A percentile compares a stretch with the other conserved stretches of the same genome.
Evolutionary conservation across 2,113 vertebrate genomes (phyloP).

Genomic region (Carassius auratus): DNA sequence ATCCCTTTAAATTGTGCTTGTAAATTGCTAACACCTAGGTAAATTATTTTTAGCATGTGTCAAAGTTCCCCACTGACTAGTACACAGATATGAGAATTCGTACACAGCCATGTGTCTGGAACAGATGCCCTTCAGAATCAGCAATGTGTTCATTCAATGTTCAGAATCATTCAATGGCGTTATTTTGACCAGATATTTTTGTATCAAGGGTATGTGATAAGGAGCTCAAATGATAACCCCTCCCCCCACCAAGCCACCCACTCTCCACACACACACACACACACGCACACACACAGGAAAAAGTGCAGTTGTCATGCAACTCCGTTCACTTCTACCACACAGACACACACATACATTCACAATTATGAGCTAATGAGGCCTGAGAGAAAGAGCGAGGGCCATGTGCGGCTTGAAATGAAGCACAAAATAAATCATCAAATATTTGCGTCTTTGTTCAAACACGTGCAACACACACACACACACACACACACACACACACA

Average conservation of each 20-base stretch:
- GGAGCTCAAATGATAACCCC: not conserved
- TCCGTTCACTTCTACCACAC: not conserved
- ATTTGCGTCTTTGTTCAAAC: conserved; percentile 41
- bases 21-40: not conserved
- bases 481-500: not conserved
- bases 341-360: not conserved
- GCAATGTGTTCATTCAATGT: no score
- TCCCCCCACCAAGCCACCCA: not conserved
- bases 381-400: conserved; percentile 31
- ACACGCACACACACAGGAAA: not conserved
- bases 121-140: not conserved
- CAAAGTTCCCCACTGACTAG: not conserved
- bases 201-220: not conserved
- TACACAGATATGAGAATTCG: not conserved
- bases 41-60: not conserved
- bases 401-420: conserved; percentile 25
- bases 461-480: conserved; percentile 1
- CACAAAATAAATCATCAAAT: conserved; percentile 12
- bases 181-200: not conserved
- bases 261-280: not conserved
- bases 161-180: not conserved
- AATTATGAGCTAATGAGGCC: conserved; percentile 35
- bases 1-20: not conserved
- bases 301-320: conserved; percentile 27
- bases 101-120: not conserved